Base-by-base conservation (phyloP, 2,888 invertebrate genomes). In the Falcaria lacertinaria region DNA sequence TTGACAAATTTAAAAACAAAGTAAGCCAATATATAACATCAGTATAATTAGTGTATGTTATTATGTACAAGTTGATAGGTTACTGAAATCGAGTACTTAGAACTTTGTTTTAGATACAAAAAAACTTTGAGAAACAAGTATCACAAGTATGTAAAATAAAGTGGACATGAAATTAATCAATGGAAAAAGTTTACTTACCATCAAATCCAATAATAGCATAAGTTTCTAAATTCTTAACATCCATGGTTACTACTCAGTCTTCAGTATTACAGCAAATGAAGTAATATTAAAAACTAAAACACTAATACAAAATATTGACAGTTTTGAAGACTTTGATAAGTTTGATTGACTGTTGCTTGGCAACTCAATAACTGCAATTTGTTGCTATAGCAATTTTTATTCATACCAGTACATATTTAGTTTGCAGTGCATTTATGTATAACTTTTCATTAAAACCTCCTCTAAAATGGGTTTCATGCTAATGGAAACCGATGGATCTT, bases 121-220 rank as follows among this genome's bases (percentile, higher is more conserved):
- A n/a, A n/a, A n/a, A n/a, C n/a, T n/a, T n/a, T n/a, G n/a, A n/a
- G n/a, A n/a, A n/a, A n/a, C n/a, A n/a, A n/a, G n/a, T n/a, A n/a
- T n/a, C n/a, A n/a, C n/a, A n/a, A n/a, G n/a, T n/a, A n/a, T n/a
- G n/a, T n/a, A n/a, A n/a, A n/a, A n/a, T n/a, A n/a, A n/a, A n/a
- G n/a, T n/a, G n/a, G n/a, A 40, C 16, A 39, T 34, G 33, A 34
- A 22, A 16, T 42, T 50, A 42, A 19, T 41, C 32, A 43, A 38
- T 15, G 33, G 43, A 34, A 36, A 16, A 15, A 39, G n/a, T n/a
- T n/a, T n/a, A 65, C 78, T 79, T 76, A 94, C 96, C 96, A 81
- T 96, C 95, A 80, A 96, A 95, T 39, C 95, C 95, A 57, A 96
- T 94, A 47, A 96, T 94, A 35, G 93, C 93, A 42, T 91, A 89